Evolutionary conservation across 2,888 invertebrate genomes (phyloP), one percentile per base, ranked within the genome.

Genomic region (Erebia ligea): DNA sequence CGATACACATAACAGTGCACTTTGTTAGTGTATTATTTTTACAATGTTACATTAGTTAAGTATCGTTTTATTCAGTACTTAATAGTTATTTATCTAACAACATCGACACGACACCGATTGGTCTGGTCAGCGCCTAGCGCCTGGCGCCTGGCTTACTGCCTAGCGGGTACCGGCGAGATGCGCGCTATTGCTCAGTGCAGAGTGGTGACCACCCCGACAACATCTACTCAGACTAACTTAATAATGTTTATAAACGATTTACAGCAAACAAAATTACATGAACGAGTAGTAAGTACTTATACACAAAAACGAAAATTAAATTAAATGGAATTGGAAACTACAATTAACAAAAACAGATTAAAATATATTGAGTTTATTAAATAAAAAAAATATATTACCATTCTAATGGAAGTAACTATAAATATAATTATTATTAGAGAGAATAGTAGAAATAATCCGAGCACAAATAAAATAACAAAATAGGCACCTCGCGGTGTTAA

Each of bases 21-120:
- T 72, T 81, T 82, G 73, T 81, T 82, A 82, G 65, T 81, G 48
- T 58, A 79, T 83, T 86, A 71, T 83, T 85, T 84, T 85, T 84
- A 86, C 79, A 81, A 68, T 71, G 66, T 75, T 74, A 76, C 71
- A 77, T 78, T 83, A 85, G 76, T 83, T 75, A 34, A 34, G 34
- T 34, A 80, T 79, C 77, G 78, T 76, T 79, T 76, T 74, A 76
- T 72, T 76, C 59, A 63, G 40, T 76, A 45, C 34, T 34, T 34
- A 76, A 76, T 80, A 84, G 79, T 67, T 82, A 78, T 82, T 81
- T 83, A 81, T 78, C 85, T 88, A 90, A 88, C 86, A 84, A 89
- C 90, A 90, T 86, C 86, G 83, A 89, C 82, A 90, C 90, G 87
- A 91, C 91, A 90, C 88, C 85, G 84, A 91, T 91, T 90, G 91